Base-by-base conservation (phyloP, 2,113 vertebrate species). In the Bujurquina vittata region DNA sequence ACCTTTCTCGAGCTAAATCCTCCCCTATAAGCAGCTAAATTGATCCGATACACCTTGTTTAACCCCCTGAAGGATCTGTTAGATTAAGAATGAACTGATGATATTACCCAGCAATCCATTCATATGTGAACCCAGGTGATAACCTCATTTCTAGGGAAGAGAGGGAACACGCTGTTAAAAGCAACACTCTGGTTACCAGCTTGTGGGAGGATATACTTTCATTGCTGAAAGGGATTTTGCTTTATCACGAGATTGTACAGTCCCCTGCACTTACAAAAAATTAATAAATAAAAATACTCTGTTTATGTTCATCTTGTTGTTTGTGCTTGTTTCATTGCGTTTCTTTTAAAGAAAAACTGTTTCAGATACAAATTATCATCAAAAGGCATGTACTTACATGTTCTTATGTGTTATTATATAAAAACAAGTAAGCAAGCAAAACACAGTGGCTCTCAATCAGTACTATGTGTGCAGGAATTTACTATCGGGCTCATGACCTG, bases 41-140 rank as follows among this genome's bases (percentile, higher is more conserved):
- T 58, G 22, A 92, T 92, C 84, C 14, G 87, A 87, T 89, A 91
- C 88, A 87, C 82, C 75, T 76, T 67, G 77, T 85, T 88, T 79
- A 81, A 85, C 67, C 81, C 83, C 87, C 80, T 58, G 22, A 62
- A 88, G 88, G 81, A 55, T 87, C 22, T 23, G 81, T 83, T 88
- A 60, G 79, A 90, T 86, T 88, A 88, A 81, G 56, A 91, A 84
- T 84, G 82, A 89, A 55, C 69, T 52, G 60, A 69, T 74, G 82
- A 85, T 85, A 77, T 89, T 56, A 84, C 80, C 85, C 84, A 65
- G 55, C 61, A 85, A 87, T 88, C 80, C 69, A 84, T 77, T 84
- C 69, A 59, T 81, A 84, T 14, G 10, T 12, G 59, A 85, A 87
- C 35, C 79, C 14, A 4, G 5, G 40, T 35, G 72, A 89, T 90